These are phyloP conservation scores for Euura saliciscinereae DNA, from an alignment of 1,140 invertebrate species.

Conservation along the genomic window DNA sequence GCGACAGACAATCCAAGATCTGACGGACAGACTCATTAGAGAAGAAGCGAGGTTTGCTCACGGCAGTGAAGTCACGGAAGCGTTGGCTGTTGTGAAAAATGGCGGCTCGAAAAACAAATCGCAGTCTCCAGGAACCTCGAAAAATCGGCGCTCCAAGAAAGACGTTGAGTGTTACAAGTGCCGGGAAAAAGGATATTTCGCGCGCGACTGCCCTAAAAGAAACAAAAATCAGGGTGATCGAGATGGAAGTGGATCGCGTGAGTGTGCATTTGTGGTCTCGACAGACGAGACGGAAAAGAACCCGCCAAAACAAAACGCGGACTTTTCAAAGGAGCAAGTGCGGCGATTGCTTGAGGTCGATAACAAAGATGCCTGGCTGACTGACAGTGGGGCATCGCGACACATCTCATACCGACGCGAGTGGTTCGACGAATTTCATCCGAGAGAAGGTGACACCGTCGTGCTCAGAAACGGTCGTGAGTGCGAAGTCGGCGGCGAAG, in stretches of 20 bases:
- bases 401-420: conserved; percentile 19
- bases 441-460: conserved; percentile 18
- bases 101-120: conserved; percentile 13
- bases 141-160: conserved; percentile 7
- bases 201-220: conserved; percentile 17
- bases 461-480: conserved; percentile 20
- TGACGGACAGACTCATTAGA: conserved; percentile 16
- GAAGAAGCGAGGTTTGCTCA: conserved; percentile 1
- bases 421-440: conserved; percentile 24
- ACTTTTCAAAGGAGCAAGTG: background rate
- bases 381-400: conserved; percentile 20
- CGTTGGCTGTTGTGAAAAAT: conserved; percentile 14
- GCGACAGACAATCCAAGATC: conserved; percentile 18
- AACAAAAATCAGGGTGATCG: conserved; percentile 8
- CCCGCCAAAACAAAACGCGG: background rate
- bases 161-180: conserved; percentile 26
- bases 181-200: conserved; percentile 25
- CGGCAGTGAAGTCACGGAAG: background rate
- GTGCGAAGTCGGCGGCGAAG: conserved; percentile 21
- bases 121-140: background rate
- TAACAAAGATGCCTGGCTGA: conserved; percentile 26
- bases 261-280: conserved; percentile 12
- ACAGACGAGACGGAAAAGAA: conserved; percentile 8
- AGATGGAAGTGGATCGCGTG: conserved; percentile 8
- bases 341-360: conserved; percentile 18